Evolutionary conservation across 2,797 vertebrate species (phyloP).

Genomic region (Labroides dimidiatus): DNA sequence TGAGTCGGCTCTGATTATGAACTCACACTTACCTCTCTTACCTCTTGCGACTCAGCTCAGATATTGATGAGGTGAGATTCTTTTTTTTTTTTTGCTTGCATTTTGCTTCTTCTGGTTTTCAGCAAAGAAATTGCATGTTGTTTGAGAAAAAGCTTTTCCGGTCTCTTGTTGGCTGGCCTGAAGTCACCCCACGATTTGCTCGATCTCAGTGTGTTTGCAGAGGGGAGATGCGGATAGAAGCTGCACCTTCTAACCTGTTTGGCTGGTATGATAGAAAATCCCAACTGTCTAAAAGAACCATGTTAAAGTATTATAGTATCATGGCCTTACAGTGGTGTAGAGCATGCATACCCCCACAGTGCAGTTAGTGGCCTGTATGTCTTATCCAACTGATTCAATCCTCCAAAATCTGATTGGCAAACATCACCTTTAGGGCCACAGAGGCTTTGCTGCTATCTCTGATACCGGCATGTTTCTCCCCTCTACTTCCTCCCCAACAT

Average conservation of each 20-base stretch:
- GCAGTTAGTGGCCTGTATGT: slow-evolving; percentile 29
- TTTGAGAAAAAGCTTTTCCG: slow-evolving; percentile 29
- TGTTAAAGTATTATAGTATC: slow-evolving; percentile 31
- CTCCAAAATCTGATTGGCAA: slow-evolving; percentile 63
- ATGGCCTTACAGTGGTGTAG: slow-evolving; percentile 23
- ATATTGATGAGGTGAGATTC: slow-evolving; percentile 61
- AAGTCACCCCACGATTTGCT: slow-evolving; percentile 42
- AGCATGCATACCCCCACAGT: slow-evolving; percentile 19
- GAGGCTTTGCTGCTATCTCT: slow-evolving; percentile 64
- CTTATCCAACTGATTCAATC: slow-evolving; percentile 52
- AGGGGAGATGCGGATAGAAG: slow-evolving; percentile 8
- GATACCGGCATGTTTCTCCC: slow-evolving; percentile 56
- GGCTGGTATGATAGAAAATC: slow-evolving; percentile 26
- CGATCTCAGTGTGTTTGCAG: slow-evolving; percentile 52
- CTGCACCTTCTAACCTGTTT: slow-evolving; percentile 20
- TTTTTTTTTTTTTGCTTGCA: slow-evolving; percentile 5
- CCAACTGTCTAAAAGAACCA: slow-evolving; percentile 17
- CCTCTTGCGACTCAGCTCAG: slow-evolving; percentile 62
- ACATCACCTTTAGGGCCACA: slow-evolving; percentile 61
- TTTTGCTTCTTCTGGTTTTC: slow-evolving; percentile 55
- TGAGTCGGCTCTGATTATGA: slow-evolving; percentile 70
- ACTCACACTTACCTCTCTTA: slow-evolving; percentile 61
- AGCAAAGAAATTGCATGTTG: slow-evolving; percentile 33
- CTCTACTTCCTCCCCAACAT: slow-evolving; percentile 63
- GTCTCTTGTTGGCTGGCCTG: slow-evolving; percentile 47